Base-by-base conservation (phyloP, 1,140 invertebrate genomes). In the Drosophila jambulina region DNA sequence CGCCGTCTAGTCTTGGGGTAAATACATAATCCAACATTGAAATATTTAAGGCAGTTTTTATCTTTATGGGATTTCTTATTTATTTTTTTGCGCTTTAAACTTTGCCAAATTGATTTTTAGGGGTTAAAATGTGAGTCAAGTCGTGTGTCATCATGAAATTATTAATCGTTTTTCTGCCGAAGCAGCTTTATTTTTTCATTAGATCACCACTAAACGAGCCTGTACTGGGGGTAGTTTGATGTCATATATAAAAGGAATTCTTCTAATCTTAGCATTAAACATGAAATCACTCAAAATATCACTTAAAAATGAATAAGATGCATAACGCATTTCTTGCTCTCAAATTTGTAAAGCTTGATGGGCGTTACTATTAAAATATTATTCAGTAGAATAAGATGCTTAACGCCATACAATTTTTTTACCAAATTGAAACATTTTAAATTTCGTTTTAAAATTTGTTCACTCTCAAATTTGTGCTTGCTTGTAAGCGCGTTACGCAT, bases 11-110 rank as follows among this genome's bases (percentile, higher is more conserved):
- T 32, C 27, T 58, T 57, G 12, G 34, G 65, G 23, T 10, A 27
- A 48, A 48, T 25, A 71, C 40, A 40, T 57, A 71, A 70, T 71
- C 42, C 40, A 9, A 12, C n/a, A 19, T 27, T 65, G 21, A 43
- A 40, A 69, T 65, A 65, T 69, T 51, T n/a, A 49, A 57, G 17
- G 17, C 9, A 51, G 34, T 27, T 42, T 36, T 36, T 43, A 34
- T 59, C 15, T 36, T 32, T 49, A 19, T 67, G 3, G 25, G 34
- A 17, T 23, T 36, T 48, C 9, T 15, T n/a, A 17, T 17, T 25
- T 34, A 34, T 19, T 38, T n/a, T 19, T 13, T 40, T 7, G 19
- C 21, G 25, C 17, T 19, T 69, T 21, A 56, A 42, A 59, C 15
- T 9, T n/a, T 42, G 53, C n/a, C 15, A 42, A 34, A 70, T 49